These are phyloP conservation scores for Poeciliopsis infans DNA, from an alignment of 2,797 vertebrate genomes.

Conservation along the genomic window DNA sequence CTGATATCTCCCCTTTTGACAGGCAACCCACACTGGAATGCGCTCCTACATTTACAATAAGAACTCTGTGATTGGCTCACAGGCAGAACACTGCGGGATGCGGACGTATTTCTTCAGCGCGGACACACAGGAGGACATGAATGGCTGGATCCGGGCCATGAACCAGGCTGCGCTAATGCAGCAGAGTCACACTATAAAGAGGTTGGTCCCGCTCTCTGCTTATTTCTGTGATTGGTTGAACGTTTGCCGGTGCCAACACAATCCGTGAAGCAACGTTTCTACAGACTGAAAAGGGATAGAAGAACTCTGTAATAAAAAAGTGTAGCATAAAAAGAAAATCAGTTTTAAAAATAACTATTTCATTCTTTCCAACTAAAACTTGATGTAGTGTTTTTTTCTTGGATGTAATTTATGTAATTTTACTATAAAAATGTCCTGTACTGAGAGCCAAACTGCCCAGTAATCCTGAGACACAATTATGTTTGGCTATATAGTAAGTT, in stretches of 20 bases:
- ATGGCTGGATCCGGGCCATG: constrained; percentile 95
- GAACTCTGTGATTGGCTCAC: constrained; percentile 92
- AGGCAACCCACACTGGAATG: constrained; percentile 98
- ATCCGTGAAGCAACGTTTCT: constrained; percentile 19
- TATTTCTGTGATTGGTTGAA: constrained; percentile 26
- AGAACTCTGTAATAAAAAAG: background rate
- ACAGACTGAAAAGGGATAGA: constrained; percentile 11
- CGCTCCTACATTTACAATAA: constrained; percentile 95
- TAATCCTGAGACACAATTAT: background rate
- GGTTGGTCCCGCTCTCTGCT: constrained; percentile 75
- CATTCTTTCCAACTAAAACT: background rate
- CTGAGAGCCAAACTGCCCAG: background rate
- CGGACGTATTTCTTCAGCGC: constrained; percentile 99
- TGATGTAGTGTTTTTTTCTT: background rate
- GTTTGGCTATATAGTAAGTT: constrained; percentile 23
- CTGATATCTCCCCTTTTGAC: constrained; percentile 42
- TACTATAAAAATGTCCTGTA: background rate
- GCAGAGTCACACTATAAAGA: constrained; percentile 89
- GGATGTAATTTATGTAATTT: background rate
- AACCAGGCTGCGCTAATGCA: constrained; percentile 98
- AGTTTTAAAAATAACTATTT: background rate
- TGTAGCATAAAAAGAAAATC: background rate
- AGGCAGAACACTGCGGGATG: constrained; percentile 95
- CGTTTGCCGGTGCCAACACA: constrained; percentile 4
- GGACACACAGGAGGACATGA: constrained; percentile 98